A percentile compares a stretch with the other conserved stretches of the same genome.
These are phyloP conservation scores for Paralichthys olivaceus DNA, from an alignment of 2,113 vertebrate genomes.

Conservation along the genomic window DNA sequence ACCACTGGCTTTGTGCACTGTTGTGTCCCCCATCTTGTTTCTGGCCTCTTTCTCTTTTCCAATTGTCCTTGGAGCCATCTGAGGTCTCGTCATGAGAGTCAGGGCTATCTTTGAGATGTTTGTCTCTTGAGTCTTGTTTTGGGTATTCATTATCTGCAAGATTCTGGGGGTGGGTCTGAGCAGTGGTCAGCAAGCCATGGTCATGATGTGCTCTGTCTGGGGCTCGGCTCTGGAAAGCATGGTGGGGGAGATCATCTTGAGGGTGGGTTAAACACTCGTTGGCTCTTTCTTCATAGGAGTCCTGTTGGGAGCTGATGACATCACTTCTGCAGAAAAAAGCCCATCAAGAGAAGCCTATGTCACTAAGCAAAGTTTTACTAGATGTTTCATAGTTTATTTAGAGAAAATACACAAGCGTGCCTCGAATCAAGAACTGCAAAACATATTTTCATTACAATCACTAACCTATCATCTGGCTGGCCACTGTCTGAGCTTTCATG, in stretches of 20 bases:
- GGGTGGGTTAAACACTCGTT: slow-evolving; percentile 81
- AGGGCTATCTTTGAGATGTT: slow-evolving; percentile 79
- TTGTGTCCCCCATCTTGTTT: slow-evolving; percentile 76
- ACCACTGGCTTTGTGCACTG: slow-evolving; percentile 85
- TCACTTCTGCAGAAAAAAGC: slow-evolving; percentile 83
- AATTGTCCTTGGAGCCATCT: slow-evolving; percentile 84
- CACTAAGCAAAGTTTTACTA: neutral
- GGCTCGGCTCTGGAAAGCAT: slow-evolving; percentile 83
- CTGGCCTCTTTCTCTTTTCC: slow-evolving; percentile 87
- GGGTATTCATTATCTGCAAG: slow-evolving; percentile 81
- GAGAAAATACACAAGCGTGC: neutral
- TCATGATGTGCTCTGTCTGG: slow-evolving; percentile 79
- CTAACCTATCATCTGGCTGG: slow-evolving; percentile 86
- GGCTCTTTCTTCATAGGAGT: slow-evolving; percentile 88
- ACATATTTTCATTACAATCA: neutral
- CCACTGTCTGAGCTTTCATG: slow-evolving; percentile 82
- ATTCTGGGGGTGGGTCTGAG: slow-evolving; percentile 80
- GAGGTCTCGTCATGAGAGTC: slow-evolving; percentile 74
- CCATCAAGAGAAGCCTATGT: neutral
- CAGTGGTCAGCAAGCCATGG: slow-evolving; percentile 75
- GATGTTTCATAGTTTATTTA: neutral
- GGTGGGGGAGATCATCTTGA: slow-evolving; percentile 70
- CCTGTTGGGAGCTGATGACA: slow-evolving; percentile 84
- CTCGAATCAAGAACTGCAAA: neutral
- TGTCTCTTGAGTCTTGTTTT: slow-evolving; percentile 83